A percentile compares a stretch with the other conserved stretches of the same genome.
phyloP scores from a whole-genome alignment of 2,113 vertebrate genomes.

The Pygoscelis antarcticus region DNA sequence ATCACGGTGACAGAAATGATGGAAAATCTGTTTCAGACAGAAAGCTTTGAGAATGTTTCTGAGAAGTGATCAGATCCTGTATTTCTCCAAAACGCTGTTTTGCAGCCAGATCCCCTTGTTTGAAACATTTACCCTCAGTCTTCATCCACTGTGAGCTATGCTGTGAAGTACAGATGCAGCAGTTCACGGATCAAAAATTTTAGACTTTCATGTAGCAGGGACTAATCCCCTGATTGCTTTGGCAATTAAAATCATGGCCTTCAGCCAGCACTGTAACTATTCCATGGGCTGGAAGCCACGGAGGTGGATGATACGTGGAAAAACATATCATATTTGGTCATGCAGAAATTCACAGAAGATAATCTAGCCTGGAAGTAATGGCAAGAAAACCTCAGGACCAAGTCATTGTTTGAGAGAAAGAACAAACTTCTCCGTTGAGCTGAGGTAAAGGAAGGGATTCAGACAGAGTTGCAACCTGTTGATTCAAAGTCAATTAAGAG shows the following conservation, averaged over 20 bases:
- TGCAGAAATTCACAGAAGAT: neutral
- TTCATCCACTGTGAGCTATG: slow-evolving; percentile 21
- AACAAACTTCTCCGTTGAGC: neutral
- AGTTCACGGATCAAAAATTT: slow-evolving; percentile 20
- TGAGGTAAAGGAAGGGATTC: neutral
- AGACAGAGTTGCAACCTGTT: neutral
- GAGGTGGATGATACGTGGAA: neutral
- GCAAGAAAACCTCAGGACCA: neutral
- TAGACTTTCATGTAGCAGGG: neutral
- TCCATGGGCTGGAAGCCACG: neutral
- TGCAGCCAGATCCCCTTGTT: slow-evolving; percentile 4
- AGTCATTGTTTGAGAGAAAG: neutral
- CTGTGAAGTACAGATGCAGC: slow-evolving; percentile 25
- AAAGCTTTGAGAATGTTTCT: neutral
- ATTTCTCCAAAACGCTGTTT: neutral
- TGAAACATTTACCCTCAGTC: slow-evolving; percentile 23
- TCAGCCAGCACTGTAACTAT: neutral
- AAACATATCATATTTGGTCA: neutral
- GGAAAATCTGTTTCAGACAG: neutral
- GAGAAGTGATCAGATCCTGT: neutral
- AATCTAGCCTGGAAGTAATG: neutral
- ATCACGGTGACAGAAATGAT: neutral
- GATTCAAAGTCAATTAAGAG: neutral
- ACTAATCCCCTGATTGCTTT: slow-evolving; percentile 38
- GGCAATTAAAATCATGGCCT: slow-evolving; percentile 25